Base-by-base conservation (phyloP, 2,888 invertebrate species). In the Helicoverpa assulta region DNA sequence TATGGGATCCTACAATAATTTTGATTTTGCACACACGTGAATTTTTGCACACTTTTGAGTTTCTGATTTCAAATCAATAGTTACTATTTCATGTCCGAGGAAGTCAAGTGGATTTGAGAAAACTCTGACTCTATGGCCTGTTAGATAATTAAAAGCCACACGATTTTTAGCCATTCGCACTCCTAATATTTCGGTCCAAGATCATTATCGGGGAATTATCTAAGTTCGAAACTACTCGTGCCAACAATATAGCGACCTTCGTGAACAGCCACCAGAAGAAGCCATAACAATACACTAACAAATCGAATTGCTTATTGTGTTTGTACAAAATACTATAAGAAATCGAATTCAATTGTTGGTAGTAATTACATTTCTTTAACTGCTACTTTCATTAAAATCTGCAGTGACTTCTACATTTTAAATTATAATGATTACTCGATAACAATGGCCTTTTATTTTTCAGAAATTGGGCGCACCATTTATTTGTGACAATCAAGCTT, bases 191-290 rank as follows among this genome's bases (percentile, higher is more conserved):
- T 40, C 40, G 10, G 8, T 21, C 16, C 26, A 14, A 47, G 10
- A 10, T 21, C 7, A 43, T 43, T 21, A 19, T 21, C 37, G 40
- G n/a, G 26, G 47, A 47, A 19, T 62, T 33, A 40, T 16, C 19
- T 26, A 57, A 51, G 26, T 56, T 50, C 51, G 51, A 19, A n/a
- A 59, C 50, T 54, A 63, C 72, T 70, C 77, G 63, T 73, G 74
- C 74, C 72, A 72, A 73, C 54, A 50, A 66, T 56, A 62, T 19
- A 47, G n/a, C 47, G 33, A 47, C 53, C 62, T 52, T 62, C 56
- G 33, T 18, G 26, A 70, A 67, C 73, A 70, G 67, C 52, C 69
- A 69, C 67, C 61, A 67, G 69, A 64, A 59, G 73, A 71, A 66
- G 67, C 68, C 70, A 10, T 75, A 75, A 68, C 63, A 74, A 71